Conservation (phyloP, 2,113 vertebrate genomes). For the Rousettus leschenaultii region DNA sequence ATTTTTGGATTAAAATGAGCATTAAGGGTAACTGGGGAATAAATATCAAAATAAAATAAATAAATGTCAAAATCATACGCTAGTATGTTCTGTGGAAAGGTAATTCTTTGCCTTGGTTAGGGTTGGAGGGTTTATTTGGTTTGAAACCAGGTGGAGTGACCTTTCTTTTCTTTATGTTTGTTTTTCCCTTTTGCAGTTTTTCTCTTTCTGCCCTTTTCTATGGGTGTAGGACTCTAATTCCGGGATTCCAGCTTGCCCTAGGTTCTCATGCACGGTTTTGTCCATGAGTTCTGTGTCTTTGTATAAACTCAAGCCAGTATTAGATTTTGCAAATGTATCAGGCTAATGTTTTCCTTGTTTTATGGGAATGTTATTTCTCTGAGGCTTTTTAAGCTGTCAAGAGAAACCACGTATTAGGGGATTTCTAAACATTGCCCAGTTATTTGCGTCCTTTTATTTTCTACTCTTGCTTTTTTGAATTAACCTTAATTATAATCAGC, state of each 20-base stretch:
- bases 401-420: neutral
- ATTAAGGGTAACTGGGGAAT: neutral
- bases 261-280: neutral
- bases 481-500: slow-evolving; percentile 27
- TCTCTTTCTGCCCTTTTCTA: neutral
- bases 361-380: slow-evolving; percentile 5
- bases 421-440: slow-evolving; percentile 25
- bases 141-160: neutral
- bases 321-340: neutral
- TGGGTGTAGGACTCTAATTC: neutral
- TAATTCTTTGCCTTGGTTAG: neutral
- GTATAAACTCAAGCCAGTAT: neutral
- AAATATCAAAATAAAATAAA: neutral
- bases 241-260: neutral
- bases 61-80: neutral
- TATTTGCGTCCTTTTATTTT: slow-evolving; percentile 25
- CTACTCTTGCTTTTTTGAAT: neutral
- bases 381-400: slow-evolving; percentile 1
- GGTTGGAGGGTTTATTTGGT: neutral
- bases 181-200: neutral
- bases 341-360: slow-evolving; percentile 12
- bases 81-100: neutral
- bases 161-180: neutral
- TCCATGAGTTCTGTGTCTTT: neutral
- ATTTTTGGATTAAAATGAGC: neutral